Evolutionary conservation across 2,797 vertebrate species (phyloP), one percentile per base, ranked within the genome.

Genomic region (Spinus olivaceus): DNA sequence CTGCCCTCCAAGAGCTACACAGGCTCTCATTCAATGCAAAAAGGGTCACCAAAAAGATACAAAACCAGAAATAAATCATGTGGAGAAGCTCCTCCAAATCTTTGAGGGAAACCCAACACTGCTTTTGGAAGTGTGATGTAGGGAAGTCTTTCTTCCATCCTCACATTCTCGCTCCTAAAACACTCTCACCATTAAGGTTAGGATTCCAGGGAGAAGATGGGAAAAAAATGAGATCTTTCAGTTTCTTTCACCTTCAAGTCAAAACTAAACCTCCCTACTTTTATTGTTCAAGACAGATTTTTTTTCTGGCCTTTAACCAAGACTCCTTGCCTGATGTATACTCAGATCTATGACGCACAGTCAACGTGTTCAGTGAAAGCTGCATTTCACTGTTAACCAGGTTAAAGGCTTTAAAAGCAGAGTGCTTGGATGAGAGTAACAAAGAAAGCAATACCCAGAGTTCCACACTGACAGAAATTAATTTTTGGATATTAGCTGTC

Each of bases 241-340:
- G 6, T 73, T 87, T 63, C 49, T 92, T 86, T 86, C 60, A 59
- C 21, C 35, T 88, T 50, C 15, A 90, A 70, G 25, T 70, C 21
- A 84, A 92, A 93, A 80, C 46, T 49, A 82, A 79, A 22, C 28
- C 88, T 81, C 20, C 22, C n/a, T 63, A 41, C 16, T 81, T 82
- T 60, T 66, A 54, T 70, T 73, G 28, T 77, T 84, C 64, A 39
- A 77, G 78, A 46, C 41, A 74, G 51, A 74, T 49, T 87, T 94
- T 73, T 90, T 92, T 81, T 28, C 71, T 93, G 86, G 67, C 60
- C 56, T 73, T 66, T 80, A 70, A 82, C 49, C 67, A 84, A 90
- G 39, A 16, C 56, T 69, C 79, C 59, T 81, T 10, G 5, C 54
- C 56, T 82, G 23, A 65, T 91, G 88, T 81, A 33, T 66, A 32